Evolutionary conservation across 2,888 invertebrate genomes (phyloP).

Genomic region (Hirtodrosophila histrioides): DNA sequence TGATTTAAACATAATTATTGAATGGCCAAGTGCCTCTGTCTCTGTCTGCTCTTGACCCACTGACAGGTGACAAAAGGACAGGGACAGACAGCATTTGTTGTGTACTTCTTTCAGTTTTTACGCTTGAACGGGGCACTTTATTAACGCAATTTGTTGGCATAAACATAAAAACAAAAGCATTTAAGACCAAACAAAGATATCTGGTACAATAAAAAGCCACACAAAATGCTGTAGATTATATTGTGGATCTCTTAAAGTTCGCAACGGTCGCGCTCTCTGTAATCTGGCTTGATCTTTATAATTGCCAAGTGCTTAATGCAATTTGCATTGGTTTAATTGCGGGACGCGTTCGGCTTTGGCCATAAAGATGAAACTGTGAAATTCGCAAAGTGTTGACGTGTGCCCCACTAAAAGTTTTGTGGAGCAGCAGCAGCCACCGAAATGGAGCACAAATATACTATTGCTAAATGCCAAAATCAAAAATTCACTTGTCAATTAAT

Average conservation of each 20-base stretch:
- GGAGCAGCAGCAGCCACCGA: constrained; percentile 1
- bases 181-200: constrained; percentile 10
- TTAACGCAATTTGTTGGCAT: constrained; percentile 51
- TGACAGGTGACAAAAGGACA: constrained; percentile 62
- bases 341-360: constrained; percentile 12
- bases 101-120: constrained; percentile 10
- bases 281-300: constrained; percentile 63
- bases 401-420: constrained; percentile 42
- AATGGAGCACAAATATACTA: constrained; percentile 15
- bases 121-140: constrained; percentile 47
- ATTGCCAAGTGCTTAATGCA: constrained; percentile 62
- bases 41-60: constrained; percentile 71
- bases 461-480: constrained; percentile 48
- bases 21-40: constrained; percentile 29
- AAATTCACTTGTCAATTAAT: constrained; percentile 46
- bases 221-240: constrained; percentile 17
- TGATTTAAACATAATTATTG: constrained; percentile 49
- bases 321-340: constrained; percentile 62
- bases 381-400: constrained; percentile 36
- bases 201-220: constrained; percentile 17
- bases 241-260: constrained; percentile 22
- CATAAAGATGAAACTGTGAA: constrained; percentile 5
- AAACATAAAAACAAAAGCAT: constrained; percentile 4
- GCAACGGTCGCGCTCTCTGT: constrained; percentile 33
- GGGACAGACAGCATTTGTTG: constrained; percentile 10